These are phyloP conservation scores for Siderastrea radians DNA, from an alignment of 92 coral and sea anemone species.

Conservation along the genomic window DNA sequence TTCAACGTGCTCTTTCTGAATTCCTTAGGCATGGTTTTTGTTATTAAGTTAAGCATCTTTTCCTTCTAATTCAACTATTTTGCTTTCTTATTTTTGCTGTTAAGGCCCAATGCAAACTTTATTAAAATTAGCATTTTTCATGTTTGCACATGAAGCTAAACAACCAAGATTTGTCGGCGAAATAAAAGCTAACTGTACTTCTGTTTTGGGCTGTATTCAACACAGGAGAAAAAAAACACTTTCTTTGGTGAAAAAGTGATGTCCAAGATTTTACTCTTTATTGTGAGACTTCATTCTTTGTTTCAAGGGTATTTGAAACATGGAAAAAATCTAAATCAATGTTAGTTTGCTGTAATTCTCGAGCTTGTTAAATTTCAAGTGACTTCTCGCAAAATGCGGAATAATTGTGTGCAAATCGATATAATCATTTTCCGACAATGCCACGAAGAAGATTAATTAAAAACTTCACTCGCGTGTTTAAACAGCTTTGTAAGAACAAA, in stretches of 20 bases:
- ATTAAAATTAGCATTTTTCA: constrained; percentile 51
- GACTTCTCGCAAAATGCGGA: constrained; percentile 50
- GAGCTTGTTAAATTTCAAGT: constrained; percentile 64
- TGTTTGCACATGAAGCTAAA: constrained; percentile 52
- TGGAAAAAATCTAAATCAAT: constrained; percentile 11
- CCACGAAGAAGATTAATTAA: constrained; percentile 80
- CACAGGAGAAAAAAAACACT: constrained; percentile 21
- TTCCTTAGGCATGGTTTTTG: constrained; percentile 33
- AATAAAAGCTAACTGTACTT: constrained; percentile 41
- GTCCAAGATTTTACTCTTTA: background rate
- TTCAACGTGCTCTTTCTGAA: constrained; percentile 13
- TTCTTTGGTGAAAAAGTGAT: background rate
- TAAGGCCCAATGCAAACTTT: constrained; percentile 43
- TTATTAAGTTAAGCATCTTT: constrained; percentile 31
- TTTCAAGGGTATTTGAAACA: background rate
- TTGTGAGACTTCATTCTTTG: background rate
- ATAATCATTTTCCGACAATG: constrained; percentile 80
- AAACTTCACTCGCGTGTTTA: constrained; percentile 76
- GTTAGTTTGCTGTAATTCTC: constrained; percentile 42
- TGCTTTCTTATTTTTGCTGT: constrained; percentile 50
- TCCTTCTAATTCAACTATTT: constrained; percentile 46
- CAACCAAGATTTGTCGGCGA: constrained; percentile 58
- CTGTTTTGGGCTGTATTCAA: constrained; percentile 27
- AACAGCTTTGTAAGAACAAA: constrained; percentile 75
- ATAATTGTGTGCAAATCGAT: constrained; percentile 74